Percentiles rank a stretch among this genome's conserved stretches.
These are phyloP conservation scores for Rhyacophila brunnea DNA, from an alignment of 1,140 invertebrate genomes.

Conservation along the genomic window DNA sequence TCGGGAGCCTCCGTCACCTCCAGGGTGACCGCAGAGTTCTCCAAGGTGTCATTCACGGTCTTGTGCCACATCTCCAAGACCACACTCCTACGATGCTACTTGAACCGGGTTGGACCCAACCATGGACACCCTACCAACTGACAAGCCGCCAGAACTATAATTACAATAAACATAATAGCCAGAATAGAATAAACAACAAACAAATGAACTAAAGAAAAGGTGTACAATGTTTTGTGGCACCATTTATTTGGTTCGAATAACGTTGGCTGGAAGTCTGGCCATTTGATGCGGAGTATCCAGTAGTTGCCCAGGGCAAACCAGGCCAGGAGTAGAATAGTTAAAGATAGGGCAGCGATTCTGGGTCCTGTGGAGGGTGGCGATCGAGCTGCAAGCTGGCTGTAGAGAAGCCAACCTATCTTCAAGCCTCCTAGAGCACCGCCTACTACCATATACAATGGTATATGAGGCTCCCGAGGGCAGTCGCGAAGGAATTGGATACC, in stretches of 20 bases:
- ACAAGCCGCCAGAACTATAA: slow-evolving; percentile 61
- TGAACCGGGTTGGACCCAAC: slow-evolving; percentile 60
- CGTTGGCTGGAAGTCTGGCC: slow-evolving; percentile 67
- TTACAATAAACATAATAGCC: slow-evolving; percentile 57
- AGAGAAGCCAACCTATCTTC: slow-evolving; percentile 69
- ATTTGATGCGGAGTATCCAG: slow-evolving; percentile 75
- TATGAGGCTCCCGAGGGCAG: slow-evolving; percentile 73
- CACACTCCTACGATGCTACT: slow-evolving; percentile 60
- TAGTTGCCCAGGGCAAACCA: slow-evolving; percentile 80
- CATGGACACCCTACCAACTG: slow-evolving; percentile 68
- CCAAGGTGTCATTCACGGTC: slow-evolving; percentile 55
- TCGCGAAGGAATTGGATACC: slow-evolving; percentile 77
- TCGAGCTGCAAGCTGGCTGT: slow-evolving; percentile 62
- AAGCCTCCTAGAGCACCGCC: slow-evolving; percentile 71
- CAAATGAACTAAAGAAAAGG: slow-evolving; percentile 74
- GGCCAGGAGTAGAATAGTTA: slow-evolving; percentile 68
- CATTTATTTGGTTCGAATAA: slow-evolving; percentile 72
- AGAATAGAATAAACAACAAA: slow-evolving; percentile 65
- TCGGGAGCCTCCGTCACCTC: slow-evolving; percentile 40
- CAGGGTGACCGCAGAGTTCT: slow-evolving; percentile 43
- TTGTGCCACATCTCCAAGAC: slow-evolving; percentile 56
- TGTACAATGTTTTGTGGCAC: slow-evolving; percentile 75
- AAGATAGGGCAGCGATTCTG: slow-evolving; percentile 56
- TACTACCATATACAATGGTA: slow-evolving; percentile 82
- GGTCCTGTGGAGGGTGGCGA: slow-evolving; percentile 50